A percentile compares a stretch with the other conserved stretches of the same genome.
These are phyloP conservation scores for Lasioglossum morio DNA, from an alignment of 2,888 invertebrate genomes.

Conservation along the genomic window DNA sequence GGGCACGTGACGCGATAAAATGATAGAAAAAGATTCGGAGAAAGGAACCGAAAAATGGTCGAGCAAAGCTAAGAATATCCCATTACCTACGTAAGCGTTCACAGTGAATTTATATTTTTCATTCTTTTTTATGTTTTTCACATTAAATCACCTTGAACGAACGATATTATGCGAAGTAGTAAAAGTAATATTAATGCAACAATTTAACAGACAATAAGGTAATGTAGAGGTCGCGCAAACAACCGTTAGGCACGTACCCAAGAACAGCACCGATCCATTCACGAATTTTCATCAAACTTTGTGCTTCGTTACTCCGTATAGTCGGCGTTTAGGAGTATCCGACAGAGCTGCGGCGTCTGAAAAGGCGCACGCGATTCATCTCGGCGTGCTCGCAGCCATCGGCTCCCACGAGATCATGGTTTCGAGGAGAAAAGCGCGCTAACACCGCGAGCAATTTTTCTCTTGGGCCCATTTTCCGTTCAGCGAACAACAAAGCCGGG, in stretches of 20 bases:
- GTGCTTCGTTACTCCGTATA: not conserved
- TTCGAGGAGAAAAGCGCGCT: not conserved
- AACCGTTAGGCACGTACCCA: not conserved
- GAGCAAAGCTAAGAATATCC: too few relatives aligned
- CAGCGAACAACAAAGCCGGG: not conserved
- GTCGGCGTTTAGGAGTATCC: not conserved
- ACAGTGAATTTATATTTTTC: too few relatives aligned
- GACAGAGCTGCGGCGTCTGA: not conserved
- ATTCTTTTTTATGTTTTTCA: too few relatives aligned
- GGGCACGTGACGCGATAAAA: not conserved
- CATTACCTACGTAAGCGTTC: too few relatives aligned
- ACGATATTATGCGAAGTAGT: too few relatives aligned
- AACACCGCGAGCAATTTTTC: not conserved
- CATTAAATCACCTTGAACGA: too few relatives aligned
- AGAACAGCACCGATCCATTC: not conserved
- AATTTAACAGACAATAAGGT: too few relatives aligned
- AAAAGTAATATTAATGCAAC: too few relatives aligned
- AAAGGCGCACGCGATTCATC: not conserved
- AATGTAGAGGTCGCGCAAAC: too few relatives aligned
- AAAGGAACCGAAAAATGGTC: not conserved
- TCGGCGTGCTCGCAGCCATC: not conserved
- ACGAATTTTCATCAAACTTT: not conserved
- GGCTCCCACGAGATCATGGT: constrained; percentile 1
- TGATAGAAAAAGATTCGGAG: not conserved
- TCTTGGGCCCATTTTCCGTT: constrained; percentile 3